Conservation (phyloP, 2,888 invertebrate genomes). For the Leucozona laternaria region DNA sequence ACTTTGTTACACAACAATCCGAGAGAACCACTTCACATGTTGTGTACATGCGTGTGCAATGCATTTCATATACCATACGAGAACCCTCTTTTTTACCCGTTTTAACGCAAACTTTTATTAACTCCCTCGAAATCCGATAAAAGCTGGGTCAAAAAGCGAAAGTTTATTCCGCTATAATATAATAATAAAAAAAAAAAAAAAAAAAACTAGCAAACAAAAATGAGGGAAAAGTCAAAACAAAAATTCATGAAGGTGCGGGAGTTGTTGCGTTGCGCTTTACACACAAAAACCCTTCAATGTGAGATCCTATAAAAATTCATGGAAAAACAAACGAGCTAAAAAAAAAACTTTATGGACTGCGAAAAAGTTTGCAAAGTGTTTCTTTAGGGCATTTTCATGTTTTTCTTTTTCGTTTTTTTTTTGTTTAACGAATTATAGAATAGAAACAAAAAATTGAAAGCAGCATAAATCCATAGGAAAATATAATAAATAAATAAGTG, state of each 20-base stretch:
- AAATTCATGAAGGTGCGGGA: slow-evolving; percentile 7
- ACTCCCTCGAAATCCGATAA: slow-evolving; percentile 56
- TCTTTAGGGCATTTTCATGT: slow-evolving; percentile 69
- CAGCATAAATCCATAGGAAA: slow-evolving; percentile 50
- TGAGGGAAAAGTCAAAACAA: not conserved
- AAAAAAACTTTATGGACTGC: slow-evolving; percentile 73
- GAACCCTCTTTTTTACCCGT: not conserved
- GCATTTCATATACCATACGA: not conserved
- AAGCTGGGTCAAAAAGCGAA: slow-evolving; percentile 66
- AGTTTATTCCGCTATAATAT: slow-evolving; percentile 39
- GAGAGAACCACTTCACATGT: slow-evolving; percentile 58
- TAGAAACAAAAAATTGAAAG: slow-evolving; percentile 44
- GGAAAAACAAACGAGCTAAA: slow-evolving; percentile 55
- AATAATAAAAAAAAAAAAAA: slow-evolving; percentile 28
- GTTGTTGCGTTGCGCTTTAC: slow-evolving; percentile 8
- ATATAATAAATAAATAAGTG: slow-evolving; percentile 69
- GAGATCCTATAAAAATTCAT: slow-evolving; percentile 62
- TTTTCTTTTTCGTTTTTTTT: slow-evolving; percentile 7
- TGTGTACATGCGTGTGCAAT: slow-evolving; percentile 15
- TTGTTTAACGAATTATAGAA: slow-evolving; percentile 29
- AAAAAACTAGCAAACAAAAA: slow-evolving; percentile 18
- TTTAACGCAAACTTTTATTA: slow-evolving; percentile 54
- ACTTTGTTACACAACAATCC: slow-evolving; percentile 20
- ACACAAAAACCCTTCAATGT: slow-evolving; percentile 55
- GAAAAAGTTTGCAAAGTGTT: slow-evolving; percentile 66